Evolutionary conservation across 2,797 vertebrate genomes (phyloP).

Genomic region (Acanthiza pusilla): DNA sequence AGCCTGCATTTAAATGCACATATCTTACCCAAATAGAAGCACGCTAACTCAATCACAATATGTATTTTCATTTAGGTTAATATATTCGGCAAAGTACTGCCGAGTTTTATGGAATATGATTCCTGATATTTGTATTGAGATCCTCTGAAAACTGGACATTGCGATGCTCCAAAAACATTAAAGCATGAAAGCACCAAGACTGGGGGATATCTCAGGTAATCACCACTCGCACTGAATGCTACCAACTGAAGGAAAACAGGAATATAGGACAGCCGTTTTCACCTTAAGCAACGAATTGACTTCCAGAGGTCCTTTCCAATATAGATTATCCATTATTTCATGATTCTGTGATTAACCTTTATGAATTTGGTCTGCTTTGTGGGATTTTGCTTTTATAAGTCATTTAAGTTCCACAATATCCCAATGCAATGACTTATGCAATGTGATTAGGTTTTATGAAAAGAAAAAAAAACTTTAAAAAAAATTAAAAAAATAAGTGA

Average conservation of each 20-base stretch:
- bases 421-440: background rate
- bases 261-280: background rate
- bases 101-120: background rate
- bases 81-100: background rate
- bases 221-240: too few species aligned
- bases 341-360: background rate
- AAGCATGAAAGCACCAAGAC: background rate
- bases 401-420: background rate
- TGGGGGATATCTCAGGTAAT: background rate
- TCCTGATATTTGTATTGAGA: background rate
- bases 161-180: background rate
- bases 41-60: background rate
- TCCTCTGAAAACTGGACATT: background rate
- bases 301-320: background rate
- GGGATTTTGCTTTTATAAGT: background rate
- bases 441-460: background rate
- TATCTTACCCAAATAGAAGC: background rate
- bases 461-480: background rate
- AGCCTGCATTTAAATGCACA: background rate
- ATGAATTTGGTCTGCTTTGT: rapidly evolving
- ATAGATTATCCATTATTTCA: background rate
- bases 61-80: background rate
- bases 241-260: background rate
- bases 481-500: background rate
- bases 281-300: background rate